These are phyloP conservation scores for Eupithecia subumbrata DNA, from an alignment of 2,888 invertebrate genomes.

Conservation along the genomic window DNA sequence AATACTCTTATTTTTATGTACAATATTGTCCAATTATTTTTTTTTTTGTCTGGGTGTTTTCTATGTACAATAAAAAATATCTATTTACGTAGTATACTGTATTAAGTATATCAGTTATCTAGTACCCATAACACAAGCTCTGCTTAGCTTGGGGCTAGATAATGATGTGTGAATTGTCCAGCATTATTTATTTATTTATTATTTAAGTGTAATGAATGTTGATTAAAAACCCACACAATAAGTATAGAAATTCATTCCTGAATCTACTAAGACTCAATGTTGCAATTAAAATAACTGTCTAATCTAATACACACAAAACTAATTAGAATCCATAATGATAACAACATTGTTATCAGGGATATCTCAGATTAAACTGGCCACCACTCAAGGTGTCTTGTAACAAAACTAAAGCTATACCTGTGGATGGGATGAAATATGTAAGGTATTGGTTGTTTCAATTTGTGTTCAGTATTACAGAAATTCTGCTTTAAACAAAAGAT, in stretches of 20 bases:
- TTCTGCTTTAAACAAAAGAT: neutral
- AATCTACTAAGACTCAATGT: neutral
- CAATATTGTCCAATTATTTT: neutral
- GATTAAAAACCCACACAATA: too few species aligned
- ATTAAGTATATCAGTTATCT: too few species aligned
- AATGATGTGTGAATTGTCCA: too few species aligned
- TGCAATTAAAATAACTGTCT: slow-evolving; percentile 27
- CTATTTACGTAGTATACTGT: too few species aligned
- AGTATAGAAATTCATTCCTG: neutral
- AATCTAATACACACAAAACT: slow-evolving; percentile 57
- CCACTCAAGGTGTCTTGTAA: neutral
- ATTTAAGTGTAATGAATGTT: too few species aligned
- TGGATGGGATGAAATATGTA: neutral
- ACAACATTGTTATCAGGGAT: slow-evolving; percentile 39
- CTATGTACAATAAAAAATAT: too few species aligned
- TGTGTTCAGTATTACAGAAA: neutral
- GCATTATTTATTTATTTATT: too few species aligned
- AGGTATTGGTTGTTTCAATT: neutral
- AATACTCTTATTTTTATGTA: slow-evolving; percentile 7
- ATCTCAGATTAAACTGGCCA: neutral
- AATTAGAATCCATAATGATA: slow-evolving; percentile 61
- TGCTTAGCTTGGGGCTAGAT: too few species aligned
- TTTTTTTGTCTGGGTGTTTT: too few species aligned
- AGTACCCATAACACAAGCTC: too few species aligned
- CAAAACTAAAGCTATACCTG: neutral